Conservation (phyloP, 1,140 invertebrate species). For the Pseudobourletiella spinata region DNA sequence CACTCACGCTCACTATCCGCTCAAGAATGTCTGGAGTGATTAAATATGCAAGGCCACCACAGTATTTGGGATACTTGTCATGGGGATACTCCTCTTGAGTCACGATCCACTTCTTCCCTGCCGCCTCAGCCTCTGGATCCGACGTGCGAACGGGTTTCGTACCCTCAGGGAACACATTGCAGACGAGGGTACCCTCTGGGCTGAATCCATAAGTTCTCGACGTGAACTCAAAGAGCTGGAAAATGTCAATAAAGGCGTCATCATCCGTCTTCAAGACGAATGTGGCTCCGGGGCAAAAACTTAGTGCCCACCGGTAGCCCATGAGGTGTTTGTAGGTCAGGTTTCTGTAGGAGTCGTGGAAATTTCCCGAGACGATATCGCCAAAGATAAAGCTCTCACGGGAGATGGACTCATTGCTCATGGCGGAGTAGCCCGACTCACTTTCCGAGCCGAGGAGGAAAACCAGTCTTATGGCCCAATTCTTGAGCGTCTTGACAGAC, state of each 20-base stretch:
- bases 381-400: slow-evolving; percentile 33
- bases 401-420: slow-evolving; percentile 25
- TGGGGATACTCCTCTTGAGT: slow-evolving; percentile 38
- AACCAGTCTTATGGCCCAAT: slow-evolving; percentile 35
- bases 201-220: slow-evolving; percentile 34
- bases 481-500: slow-evolving; percentile 26
- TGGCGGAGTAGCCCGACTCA: slow-evolving; percentile 8
- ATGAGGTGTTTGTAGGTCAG: slow-evolving; percentile 46
- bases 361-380: slow-evolving; percentile 43
- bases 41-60: slow-evolving; percentile 49
- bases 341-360: slow-evolving; percentile 44
- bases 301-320: slow-evolving; percentile 44
- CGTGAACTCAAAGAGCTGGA: slow-evolving; percentile 41
- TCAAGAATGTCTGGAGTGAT: slow-evolving; percentile 59
- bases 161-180: slow-evolving; percentile 41
- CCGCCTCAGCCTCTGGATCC: not conserved
- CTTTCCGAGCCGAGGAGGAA: slow-evolving; percentile 37
- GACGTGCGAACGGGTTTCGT: slow-evolving; percentile 39
- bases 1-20: slow-evolving; percentile 38
- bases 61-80: slow-evolving; percentile 41
- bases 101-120: slow-evolving; percentile 43
- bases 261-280: slow-evolving; percentile 49
- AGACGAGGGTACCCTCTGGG: slow-evolving; percentile 38
- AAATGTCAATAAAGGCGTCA: slow-evolving; percentile 47
- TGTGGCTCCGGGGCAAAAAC: slow-evolving; percentile 41